These are phyloP conservation scores for Microcebus murinus DNA, from an alignment of 2,113 vertebrate genomes.

Conservation along the genomic window DNA sequence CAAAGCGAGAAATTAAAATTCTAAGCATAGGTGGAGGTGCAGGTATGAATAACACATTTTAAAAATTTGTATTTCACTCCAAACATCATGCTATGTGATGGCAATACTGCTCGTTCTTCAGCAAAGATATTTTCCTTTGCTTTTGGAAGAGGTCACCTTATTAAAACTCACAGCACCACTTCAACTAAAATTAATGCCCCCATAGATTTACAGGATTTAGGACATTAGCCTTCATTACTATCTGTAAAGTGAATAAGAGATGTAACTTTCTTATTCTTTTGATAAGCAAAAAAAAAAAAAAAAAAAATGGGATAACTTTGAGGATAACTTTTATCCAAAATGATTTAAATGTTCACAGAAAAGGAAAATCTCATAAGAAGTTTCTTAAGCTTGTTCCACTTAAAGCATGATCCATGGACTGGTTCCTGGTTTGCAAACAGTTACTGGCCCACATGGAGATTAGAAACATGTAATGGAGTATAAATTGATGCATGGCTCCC, in stretches of 20 bases:
- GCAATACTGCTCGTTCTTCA: not conserved
- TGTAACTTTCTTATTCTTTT: conserved; percentile 20
- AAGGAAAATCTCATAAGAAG: not conserved
- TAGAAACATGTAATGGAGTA: not conserved
- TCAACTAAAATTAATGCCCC: conserved; percentile 12
- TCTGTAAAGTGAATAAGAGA: not conserved
- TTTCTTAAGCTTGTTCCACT: not conserved
- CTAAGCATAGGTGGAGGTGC: conserved; percentile 91
- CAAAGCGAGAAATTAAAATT: conserved; percentile 88
- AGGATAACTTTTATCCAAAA: conserved; percentile 47
- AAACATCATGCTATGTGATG: not conserved
- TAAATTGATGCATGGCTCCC: not conserved
- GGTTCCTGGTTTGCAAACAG: not conserved
- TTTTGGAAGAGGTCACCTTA: not conserved
- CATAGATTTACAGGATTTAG: not conserved
- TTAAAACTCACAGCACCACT: not conserved
- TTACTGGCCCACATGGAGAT: not conserved
- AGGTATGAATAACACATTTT: conserved; percentile 84
- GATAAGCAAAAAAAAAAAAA: not conserved
- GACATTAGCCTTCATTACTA: not conserved
- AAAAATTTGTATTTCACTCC: not conserved
- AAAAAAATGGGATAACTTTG: not conserved
- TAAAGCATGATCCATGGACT: not conserved
- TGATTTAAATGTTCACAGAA: conserved; percentile 22
- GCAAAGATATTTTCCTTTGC: not conserved